Percentiles rank a stretch among this genome's conserved stretches.
Conservation (phyloP, 2,113 vertebrate genomes). For the Tetrao urogallus region DNA sequence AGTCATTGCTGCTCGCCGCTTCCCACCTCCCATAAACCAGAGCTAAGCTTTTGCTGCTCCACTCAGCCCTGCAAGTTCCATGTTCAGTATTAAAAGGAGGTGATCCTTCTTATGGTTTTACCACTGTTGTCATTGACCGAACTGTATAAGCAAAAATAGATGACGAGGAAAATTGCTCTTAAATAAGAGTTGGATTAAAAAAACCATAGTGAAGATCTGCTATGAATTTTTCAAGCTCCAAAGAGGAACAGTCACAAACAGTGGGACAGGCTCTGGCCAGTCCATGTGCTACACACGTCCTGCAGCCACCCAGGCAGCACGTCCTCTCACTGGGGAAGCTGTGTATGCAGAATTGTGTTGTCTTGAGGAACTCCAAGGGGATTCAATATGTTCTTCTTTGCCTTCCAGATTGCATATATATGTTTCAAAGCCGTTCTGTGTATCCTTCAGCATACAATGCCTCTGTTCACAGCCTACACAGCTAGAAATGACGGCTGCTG, state of each 20-base stretch:
- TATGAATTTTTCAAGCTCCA: slow-evolving; percentile 54
- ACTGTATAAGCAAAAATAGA: not conserved
- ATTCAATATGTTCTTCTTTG: not conserved
- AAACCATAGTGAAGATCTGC: slow-evolving; percentile 13
- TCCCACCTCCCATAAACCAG: not conserved
- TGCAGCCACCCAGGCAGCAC: not conserved
- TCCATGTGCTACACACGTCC: not conserved
- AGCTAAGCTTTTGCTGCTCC: not conserved
- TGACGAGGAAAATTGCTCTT: slow-evolving; percentile 37
- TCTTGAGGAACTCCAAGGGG: not conserved
- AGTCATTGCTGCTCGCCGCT: not conserved
- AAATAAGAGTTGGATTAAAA: slow-evolving; percentile 12
- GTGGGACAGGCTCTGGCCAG: not conserved
- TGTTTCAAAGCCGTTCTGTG: slow-evolving; percentile 1
- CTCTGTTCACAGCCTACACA: not conserved
- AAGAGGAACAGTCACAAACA: slow-evolving; percentile 26
- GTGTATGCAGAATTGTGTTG: fast-evolving
- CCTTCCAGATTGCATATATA: not conserved
- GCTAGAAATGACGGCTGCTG: not conserved
- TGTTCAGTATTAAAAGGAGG: not conserved
- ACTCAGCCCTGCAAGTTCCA: not conserved
- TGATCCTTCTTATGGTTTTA: not conserved
- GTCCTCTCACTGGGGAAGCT: not conserved
- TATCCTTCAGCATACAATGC: not conserved
- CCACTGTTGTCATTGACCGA: not conserved